Evolutionary conservation across 2,888 invertebrate species (phyloP).

Genomic region (Cabera pusaria): DNA sequence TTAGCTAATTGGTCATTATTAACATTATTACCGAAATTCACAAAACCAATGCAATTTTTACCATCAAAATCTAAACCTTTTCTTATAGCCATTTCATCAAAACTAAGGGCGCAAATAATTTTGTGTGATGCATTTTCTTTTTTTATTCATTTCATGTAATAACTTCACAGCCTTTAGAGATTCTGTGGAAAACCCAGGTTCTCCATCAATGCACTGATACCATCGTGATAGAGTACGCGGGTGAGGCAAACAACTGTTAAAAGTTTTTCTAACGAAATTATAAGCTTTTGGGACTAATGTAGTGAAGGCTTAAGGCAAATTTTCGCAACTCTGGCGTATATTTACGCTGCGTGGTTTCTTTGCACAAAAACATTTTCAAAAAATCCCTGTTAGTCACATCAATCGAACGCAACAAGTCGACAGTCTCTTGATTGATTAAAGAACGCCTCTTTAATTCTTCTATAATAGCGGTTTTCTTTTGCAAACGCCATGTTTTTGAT

Average conservation of each 20-base stretch:
- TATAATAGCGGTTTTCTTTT: too few species aligned
- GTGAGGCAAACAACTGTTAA: slow-evolving; percentile 4
- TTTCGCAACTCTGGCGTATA: slow-evolving; percentile 3
- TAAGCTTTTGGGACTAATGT: background rate
- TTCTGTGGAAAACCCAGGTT: slow-evolving; percentile 4
- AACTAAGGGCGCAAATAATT: background rate
- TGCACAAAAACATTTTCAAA: too few species aligned
- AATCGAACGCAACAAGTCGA: too few species aligned
- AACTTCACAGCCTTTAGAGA: background rate
- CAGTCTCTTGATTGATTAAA: too few species aligned
- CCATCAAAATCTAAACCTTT: background rate
- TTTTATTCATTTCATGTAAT: too few species aligned
- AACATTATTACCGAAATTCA: background rate
- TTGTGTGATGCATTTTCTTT: background rate
- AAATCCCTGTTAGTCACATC: too few species aligned
- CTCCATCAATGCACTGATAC: slow-evolving; percentile 1
- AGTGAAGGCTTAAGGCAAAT: slow-evolving; percentile 2
- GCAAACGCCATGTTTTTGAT: too few species aligned
- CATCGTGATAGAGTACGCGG: slow-evolving; percentile 1
- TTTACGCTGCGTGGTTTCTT: too few species aligned
- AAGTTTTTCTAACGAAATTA: background rate
- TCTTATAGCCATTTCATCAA: slow-evolving; percentile 5
- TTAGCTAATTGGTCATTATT: background rate
- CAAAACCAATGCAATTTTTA: background rate
- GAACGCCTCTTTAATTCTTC: too few species aligned